Evolutionary conservation across 2,888 invertebrate genomes (phyloP).

Genomic region (Idaea dimidiata): DNA sequence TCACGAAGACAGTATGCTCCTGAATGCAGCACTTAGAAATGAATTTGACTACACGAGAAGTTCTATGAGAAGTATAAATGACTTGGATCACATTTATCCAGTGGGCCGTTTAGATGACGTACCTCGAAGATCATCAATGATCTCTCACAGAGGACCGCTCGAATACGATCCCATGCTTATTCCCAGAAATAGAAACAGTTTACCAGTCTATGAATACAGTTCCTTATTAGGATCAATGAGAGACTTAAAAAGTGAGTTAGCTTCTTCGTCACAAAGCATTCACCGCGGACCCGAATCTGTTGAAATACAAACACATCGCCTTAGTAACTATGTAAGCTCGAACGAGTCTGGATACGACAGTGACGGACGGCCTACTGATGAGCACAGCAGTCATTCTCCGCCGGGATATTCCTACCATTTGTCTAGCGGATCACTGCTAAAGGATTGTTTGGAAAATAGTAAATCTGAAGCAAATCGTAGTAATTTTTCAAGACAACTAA

Average conservation of each 20-base stretch:
- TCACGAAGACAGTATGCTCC: conserved; percentile 70
- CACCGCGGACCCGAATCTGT: conserved; percentile 77
- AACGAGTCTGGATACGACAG: conserved; percentile 93
- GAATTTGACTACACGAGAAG: conserved; percentile 64
- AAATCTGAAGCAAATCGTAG: conserved; percentile 56
- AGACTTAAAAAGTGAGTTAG: conserved; percentile 65
- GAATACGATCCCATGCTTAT: conserved; percentile 76
- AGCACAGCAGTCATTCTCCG: conserved; percentile 77
- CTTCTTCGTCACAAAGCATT: conserved; percentile 74
- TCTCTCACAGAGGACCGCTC: conserved; percentile 65
- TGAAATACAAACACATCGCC: conserved; percentile 82
- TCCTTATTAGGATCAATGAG: conserved; percentile 63
- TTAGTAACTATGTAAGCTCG: conserved; percentile 88
- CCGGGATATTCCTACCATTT: conserved; percentile 75
- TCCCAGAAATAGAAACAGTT: conserved; percentile 73
- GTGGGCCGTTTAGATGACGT: conserved; percentile 57
- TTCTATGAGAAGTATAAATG: conserved; percentile 70
- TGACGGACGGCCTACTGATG: conserved; percentile 83
- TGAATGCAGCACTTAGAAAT: conserved; percentile 59
- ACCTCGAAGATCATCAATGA: conserved; percentile 69
- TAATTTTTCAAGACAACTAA: conserved; percentile 67
- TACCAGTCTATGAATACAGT: conserved; percentile 73
- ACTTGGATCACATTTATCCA: conserved; percentile 58
- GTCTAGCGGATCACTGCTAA: conserved; percentile 52
- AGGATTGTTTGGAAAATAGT: conserved; percentile 44